Conservation (phyloP, 1,140 invertebrate genomes). For the Bicyclus anynana region DNA sequence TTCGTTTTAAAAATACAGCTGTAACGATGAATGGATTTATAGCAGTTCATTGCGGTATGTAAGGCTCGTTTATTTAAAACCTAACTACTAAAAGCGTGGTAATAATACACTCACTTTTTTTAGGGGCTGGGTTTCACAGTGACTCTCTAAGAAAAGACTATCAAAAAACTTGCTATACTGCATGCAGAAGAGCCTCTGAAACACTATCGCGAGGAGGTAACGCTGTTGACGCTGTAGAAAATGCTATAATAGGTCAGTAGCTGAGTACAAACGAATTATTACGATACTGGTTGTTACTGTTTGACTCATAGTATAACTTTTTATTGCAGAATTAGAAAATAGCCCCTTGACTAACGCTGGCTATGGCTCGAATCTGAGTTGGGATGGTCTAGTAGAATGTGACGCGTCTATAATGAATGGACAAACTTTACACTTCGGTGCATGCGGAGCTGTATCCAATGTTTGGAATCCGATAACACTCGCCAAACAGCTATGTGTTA, state of each 20-base stretch:
- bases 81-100: no score
- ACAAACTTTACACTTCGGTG: slow-evolving; percentile 87
- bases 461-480: slow-evolving; percentile 90
- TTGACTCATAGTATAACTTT: no score
- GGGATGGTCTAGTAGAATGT: slow-evolving; percentile 91
- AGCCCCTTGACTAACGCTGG: slow-evolving; percentile 95
- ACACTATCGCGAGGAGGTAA: slow-evolving; percentile 81
- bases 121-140: slow-evolving; percentile 74
- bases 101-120: not conserved
- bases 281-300: no score
- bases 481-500: slow-evolving; percentile 85
- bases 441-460: slow-evolving; percentile 88
- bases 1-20: not conserved
- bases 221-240: slow-evolving; percentile 87
- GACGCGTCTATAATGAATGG: slow-evolving; percentile 97
- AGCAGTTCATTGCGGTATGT: slow-evolving; percentile 68
- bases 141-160: slow-evolving; percentile 71
- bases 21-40: slow-evolving; percentile 68
- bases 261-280: no score
- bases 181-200: slow-evolving; percentile 85
- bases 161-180: slow-evolving; percentile 72
- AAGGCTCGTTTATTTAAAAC: slow-evolving; percentile 20
- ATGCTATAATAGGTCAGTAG: slow-evolving; percentile 81
- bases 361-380: slow-evolving; percentile 93
- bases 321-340: slow-evolving; percentile 85